Percentiles rank a stretch among this genome's conserved stretches.
Evolutionary conservation across 2,113 vertebrate species (phyloP).

Genomic region (Bujurquina vittata): DNA sequence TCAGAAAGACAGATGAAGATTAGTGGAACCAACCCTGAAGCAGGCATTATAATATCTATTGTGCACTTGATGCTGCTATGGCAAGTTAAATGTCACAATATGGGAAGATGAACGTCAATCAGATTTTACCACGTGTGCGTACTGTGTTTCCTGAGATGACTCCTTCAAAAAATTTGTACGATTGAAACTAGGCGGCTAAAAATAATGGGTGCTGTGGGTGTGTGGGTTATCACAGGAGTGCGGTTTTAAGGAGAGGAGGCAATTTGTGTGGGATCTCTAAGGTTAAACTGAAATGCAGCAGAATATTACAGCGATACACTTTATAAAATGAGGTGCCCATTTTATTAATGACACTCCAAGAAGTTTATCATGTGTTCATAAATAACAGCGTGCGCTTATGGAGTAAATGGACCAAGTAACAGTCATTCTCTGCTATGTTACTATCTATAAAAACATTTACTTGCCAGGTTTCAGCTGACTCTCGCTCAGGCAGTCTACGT

Average conservation of each 20-base stretch:
- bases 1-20: not conserved
- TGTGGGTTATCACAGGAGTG: not conserved
- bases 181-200: not conserved
- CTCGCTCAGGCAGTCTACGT: not conserved
- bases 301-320: not conserved
- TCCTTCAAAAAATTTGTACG: not conserved
- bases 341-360: not conserved
- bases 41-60: slow-evolving; percentile 1
- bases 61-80: not conserved
- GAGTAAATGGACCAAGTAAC: slow-evolving; percentile 19
- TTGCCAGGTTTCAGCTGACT: not conserved
- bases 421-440: slow-evolving; percentile 17
- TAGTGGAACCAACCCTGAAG: not conserved
- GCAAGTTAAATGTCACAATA: slow-evolving; percentile 1
- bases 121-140: too few relatives aligned
- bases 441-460: slow-evolving; percentile 8
- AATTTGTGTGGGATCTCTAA: not conserved
- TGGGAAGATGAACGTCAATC: not conserved
- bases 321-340: not conserved
- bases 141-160: not conserved
- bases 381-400: not conserved
- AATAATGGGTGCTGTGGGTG: slow-evolving; percentile 5
- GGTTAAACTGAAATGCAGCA: not conserved
- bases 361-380: not conserved
- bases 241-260: not conserved